Conservation (phyloP, 2,888 invertebrate genomes). For the Agrochola circellaris region DNA sequence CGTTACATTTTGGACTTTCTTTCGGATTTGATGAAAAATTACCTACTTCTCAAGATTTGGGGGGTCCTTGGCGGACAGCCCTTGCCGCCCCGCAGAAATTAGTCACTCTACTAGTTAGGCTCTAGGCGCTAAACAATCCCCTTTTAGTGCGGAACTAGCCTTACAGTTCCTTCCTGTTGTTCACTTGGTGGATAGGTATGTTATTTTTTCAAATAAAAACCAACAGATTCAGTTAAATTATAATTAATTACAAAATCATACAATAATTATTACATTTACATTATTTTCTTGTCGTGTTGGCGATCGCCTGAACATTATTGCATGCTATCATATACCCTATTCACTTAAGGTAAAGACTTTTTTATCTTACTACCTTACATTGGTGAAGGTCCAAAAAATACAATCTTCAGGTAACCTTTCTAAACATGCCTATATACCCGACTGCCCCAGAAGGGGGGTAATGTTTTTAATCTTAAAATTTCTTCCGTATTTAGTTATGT, state of each 20-base stretch:
- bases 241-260: constrained; percentile 64
- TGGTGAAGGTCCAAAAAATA: background rate
- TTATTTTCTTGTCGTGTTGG: constrained; percentile 24
- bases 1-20: too few species aligned
- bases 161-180: too few species aligned
- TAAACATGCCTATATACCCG: background rate
- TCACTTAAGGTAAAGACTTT: background rate
- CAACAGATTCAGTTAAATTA: constrained; percentile 52
- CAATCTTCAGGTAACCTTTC: background rate
- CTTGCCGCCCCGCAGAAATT: too few species aligned
- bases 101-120: too few species aligned
- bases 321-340: background rate
- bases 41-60: too few species aligned
- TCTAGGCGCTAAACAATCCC: too few species aligned
- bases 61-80: too few species aligned
- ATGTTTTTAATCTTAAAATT: background rate
- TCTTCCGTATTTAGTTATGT: background rate
- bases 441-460: too few species aligned
- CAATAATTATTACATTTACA: constrained; percentile 58
- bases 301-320: constrained; percentile 12
- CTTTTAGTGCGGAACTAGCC: too few species aligned
- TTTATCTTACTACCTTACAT: background rate
- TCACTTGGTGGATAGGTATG: background rate
- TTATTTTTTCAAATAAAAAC: constrained; percentile 43
- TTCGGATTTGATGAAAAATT: too few species aligned